Conservation (phyloP, 2,797 vertebrate species). For the Cottoperca gobio region DNA sequence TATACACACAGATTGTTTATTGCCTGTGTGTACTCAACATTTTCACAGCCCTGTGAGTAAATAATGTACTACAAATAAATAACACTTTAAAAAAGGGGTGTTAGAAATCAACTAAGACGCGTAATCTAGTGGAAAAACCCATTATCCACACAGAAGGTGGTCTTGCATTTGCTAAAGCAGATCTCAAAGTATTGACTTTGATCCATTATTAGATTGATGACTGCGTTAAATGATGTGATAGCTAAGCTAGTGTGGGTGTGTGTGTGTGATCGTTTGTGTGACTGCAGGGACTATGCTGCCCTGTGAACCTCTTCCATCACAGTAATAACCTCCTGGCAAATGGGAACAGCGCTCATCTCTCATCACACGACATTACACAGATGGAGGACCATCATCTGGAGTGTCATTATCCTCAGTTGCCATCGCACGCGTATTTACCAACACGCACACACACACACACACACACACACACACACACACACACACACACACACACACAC, state of each 20-base stretch:
- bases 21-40: slow-evolving; percentile 8
- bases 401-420: slow-evolving; percentile 48
- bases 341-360: slow-evolving; percentile 53
- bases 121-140: slow-evolving; percentile 29
- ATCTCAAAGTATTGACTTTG: slow-evolving; percentile 29
- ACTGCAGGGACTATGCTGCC: slow-evolving; percentile 30
- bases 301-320: slow-evolving; percentile 59
- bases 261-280: slow-evolving; percentile 17
- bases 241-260: slow-evolving; percentile 24
- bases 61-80: slow-evolving; percentile 25
- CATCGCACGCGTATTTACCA: background rate
- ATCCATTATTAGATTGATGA: slow-evolving; percentile 33
- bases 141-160: background rate
- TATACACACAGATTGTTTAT: slow-evolving; percentile 13
- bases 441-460: background rate
- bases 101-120: slow-evolving; percentile 2
- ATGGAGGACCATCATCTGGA: slow-evolving; percentile 37
- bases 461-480: background rate
- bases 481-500: background rate
- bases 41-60: slow-evolving; percentile 10
- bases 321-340: slow-evolving; percentile 65
- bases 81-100: slow-evolving; percentile 1
- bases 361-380: slow-evolving; percentile 57
- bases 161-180: slow-evolving; percentile 9
- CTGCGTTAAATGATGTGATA: slow-evolving; percentile 11